Evolutionary conservation across 2,797 vertebrate species (phyloP), one percentile per base, ranked within the genome.

Genomic region (Silurus aristotelis): DNA sequence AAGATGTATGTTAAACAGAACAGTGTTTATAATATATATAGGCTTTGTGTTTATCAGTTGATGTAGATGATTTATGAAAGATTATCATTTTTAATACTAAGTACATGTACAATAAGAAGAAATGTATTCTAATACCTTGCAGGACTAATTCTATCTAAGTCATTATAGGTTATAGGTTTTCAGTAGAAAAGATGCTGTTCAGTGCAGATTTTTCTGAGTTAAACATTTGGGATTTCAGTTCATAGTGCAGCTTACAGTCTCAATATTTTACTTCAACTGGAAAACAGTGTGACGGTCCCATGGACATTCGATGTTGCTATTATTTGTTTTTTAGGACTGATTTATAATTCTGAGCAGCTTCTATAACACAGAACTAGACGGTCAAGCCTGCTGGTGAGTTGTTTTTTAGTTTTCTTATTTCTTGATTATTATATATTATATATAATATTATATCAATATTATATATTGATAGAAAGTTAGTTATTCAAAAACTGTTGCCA

Each of bases 151-250:
- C n/a, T 66, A 6, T 14, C 27, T 13, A 66, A 25, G 12, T 3
- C n/a, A 66, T 66, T 66, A 27, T 66, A 66, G 64, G 12, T 13
- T 27, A 66, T 5, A 27, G 25, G 25, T 27, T 66, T 13, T 27
- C 12, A 66, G 10, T 66, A 19, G n/a, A 27, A 13, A 22, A 66
- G 25, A 66, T 43, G 6, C 31, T 19, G 31, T 27, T 31, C 5
- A 48, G 48, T 6, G 48, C 48, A 6, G 48, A 6, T 15, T 7
- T 17, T 17, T 20, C 67, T 70, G 38, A 31, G 14, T 70, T 70
- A 38, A 70, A 43, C 31, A 70, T 70, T 70, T 70, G 31, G 67
- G 67, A 70, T 70, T 70, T 70, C 67, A 70, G 31, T 70, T 43
- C 38, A 70, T 43, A 70, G 68, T 70, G 68, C 68, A 70, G 31